Evolutionary conservation across 2,113 vertebrate genomes (phyloP).

Genomic region (Todiramphus chloris): DNA sequence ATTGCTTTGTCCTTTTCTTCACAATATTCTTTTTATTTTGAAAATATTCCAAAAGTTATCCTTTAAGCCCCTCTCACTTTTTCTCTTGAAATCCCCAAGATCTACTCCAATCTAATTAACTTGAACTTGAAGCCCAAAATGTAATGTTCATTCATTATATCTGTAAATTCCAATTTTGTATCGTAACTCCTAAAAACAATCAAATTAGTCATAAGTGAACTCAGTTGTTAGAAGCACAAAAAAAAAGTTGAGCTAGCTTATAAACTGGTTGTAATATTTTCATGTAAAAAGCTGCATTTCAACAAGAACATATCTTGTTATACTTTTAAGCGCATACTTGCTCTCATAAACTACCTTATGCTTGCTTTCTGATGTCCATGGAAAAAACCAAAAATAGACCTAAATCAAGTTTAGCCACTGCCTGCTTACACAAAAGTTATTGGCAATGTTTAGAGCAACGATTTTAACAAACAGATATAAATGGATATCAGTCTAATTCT

Average conservation of each 20-base stretch:
- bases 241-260: not conserved
- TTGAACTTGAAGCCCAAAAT: not conserved
- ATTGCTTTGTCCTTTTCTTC: not conserved
- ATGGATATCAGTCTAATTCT: not conserved
- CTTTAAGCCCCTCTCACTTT: not conserved
- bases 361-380: not conserved
- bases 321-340: not conserved
- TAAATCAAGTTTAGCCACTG: not conserved
- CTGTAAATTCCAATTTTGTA: not conserved
- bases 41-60: not conserved
- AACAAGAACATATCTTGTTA: not conserved
- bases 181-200: not conserved
- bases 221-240: not conserved
- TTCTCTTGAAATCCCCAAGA: not conserved
- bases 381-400: not conserved
- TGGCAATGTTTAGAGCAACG: not conserved
- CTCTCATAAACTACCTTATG: not conserved
- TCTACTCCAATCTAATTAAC: not conserved
- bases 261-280: not conserved
- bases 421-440: not conserved
- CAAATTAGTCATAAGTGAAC: not conserved
- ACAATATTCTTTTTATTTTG: not conserved
- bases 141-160: accelerated
- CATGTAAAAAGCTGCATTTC: not conserved
- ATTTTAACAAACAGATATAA: not conserved